phyloP scores from a whole-genome alignment of 1,140 invertebrate species.

The Physella acuta region DNA sequence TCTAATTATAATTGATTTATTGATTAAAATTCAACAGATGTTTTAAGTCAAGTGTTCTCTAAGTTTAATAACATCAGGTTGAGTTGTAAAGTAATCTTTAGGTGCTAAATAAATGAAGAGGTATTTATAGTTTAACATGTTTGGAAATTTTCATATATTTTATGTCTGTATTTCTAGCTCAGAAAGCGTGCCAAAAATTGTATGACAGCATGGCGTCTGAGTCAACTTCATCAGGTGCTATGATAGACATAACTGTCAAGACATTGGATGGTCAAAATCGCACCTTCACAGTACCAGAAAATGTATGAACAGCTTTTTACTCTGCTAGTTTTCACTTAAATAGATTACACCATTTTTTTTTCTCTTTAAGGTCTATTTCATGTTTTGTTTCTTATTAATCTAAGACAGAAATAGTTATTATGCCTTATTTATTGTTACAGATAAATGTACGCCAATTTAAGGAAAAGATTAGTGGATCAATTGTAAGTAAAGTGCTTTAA shows the following conservation, averaged over 20 bases:
- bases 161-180: no score
- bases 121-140: no score
- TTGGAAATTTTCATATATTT: no score
- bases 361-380: not conserved
- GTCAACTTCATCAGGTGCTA: conserved; percentile 53
- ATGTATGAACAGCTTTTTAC: conserved; percentile 69
- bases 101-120: no score
- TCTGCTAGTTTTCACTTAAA: no score
- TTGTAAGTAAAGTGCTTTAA: conserved; percentile 47
- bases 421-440: no score
- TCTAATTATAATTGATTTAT: no score
- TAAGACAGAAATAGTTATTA: not conserved
- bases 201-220: not conserved
- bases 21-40: no score
- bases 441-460: conserved; percentile 85
- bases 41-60: no score
- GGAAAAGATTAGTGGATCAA: conserved; percentile 71
- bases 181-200: not conserved
- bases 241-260: conserved; percentile 86
- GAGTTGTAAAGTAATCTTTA: no score
- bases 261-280: conserved; percentile 91
- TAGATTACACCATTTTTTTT: no score
- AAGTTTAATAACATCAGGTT: no score
- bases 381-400: not conserved
- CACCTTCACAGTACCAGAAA: conserved; percentile 79